phyloP scores from a whole-genome alignment of 2,113 vertebrate species.

The Ctenodactylus gundi region DNA sequence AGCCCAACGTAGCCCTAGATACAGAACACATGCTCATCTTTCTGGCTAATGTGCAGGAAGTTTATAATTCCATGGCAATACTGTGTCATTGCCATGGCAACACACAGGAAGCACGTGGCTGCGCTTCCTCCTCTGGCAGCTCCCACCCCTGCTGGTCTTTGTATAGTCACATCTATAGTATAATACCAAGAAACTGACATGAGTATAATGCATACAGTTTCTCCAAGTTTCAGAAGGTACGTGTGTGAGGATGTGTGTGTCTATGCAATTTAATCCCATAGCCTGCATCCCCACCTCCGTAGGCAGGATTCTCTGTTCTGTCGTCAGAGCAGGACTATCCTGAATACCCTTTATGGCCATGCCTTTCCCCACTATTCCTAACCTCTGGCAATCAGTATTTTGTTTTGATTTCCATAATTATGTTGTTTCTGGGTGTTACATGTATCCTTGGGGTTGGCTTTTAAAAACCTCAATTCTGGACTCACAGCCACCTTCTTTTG shows the following conservation, averaged over 20 bases:
- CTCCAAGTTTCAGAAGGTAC: not conserved
- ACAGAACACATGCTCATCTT: not conserved
- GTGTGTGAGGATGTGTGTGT: no score
- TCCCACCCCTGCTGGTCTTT: not conserved
- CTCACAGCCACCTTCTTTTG: no score
- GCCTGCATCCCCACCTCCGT: not conserved
- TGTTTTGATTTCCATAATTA: not conserved
- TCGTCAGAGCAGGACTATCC: no score
- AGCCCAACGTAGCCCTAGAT: not conserved
- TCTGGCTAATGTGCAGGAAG: not conserved
- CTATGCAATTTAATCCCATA: not conserved
- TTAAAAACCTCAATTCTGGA: no score
- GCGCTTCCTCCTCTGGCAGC: not conserved
- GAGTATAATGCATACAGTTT: not conserved
- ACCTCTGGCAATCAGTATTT: not conserved
- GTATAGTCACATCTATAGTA: not conserved
- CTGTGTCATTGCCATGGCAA: not conserved
- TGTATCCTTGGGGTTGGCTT: not conserved
- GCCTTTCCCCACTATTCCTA: not conserved
- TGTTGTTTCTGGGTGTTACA: not conserved
- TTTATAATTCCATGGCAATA: not conserved
- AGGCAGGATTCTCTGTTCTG: not conserved
- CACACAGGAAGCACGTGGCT: no score
- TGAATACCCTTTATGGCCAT: not conserved
- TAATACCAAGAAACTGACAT: not conserved